Conservation (phyloP, 2,113 vertebrate species). For the Chloroceryle aenea region DNA sequence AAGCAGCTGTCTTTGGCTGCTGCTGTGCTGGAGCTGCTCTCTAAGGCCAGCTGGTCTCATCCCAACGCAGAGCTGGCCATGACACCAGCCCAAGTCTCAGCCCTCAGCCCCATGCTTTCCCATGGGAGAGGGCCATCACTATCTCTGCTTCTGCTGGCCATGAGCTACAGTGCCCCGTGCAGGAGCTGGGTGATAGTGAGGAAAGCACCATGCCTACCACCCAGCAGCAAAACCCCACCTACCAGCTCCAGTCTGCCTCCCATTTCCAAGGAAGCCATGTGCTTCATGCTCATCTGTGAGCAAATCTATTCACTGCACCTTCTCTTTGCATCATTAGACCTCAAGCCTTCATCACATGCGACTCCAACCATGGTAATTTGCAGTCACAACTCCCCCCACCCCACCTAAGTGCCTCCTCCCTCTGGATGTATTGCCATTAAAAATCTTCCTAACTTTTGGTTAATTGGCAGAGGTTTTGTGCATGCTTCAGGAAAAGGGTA, state of each 20-base stretch:
- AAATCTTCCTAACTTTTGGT: conserved; percentile 25
- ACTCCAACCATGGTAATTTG: background rate
- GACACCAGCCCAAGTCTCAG: background rate
- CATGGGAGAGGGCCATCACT: background rate
- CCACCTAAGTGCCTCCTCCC: background rate
- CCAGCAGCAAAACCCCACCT: background rate
- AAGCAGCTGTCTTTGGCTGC: background rate
- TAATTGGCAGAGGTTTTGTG: conserved; percentile 44
- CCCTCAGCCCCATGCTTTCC: background rate
- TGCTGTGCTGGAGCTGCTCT: background rate
- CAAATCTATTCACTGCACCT: background rate
- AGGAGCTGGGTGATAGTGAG: background rate
- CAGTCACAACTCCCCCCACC: background rate
- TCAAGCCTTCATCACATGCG: background rate
- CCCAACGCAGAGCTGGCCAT: fast-evolving
- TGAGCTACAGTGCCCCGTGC: background rate
- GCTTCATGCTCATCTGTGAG: background rate
- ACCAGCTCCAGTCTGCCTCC: background rate
- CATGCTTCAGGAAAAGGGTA: conserved; percentile 48
- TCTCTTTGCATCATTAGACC: background rate
- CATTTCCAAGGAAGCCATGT: background rate
- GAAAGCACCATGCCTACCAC: background rate
- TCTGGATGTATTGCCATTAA: background rate
- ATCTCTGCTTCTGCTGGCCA: background rate
- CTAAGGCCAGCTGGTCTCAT: background rate